Conservation (phyloP, 2,888 invertebrate species). For the Drosophila stalkeri region DNA sequence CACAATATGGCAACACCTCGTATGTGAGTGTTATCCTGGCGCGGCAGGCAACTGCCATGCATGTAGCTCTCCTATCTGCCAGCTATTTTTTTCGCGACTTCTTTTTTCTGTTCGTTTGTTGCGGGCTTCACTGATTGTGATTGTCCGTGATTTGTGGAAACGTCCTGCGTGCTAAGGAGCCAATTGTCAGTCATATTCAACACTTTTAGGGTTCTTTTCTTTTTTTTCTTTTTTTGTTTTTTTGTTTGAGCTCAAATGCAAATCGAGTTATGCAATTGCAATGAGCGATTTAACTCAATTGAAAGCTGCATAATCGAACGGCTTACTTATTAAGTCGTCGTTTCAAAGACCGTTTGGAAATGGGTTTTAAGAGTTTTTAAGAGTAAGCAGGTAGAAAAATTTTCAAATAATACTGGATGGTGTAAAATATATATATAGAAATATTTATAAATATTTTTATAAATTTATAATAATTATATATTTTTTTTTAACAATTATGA, state of each 20-base stretch:
- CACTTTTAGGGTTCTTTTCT: neutral
- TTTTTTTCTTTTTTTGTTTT: neutral
- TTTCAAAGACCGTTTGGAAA: neutral
- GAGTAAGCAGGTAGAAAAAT: no score
- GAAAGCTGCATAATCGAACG: neutral
- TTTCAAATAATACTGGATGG: neutral
- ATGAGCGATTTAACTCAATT: slow-evolving; percentile 3
- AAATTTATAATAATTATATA: no score
- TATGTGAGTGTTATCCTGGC: slow-evolving; percentile 48
- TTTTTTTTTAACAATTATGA: no score
- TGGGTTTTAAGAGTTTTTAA: neutral
- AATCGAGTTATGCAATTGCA: slow-evolving; percentile 17
- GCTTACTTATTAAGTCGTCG: neutral
- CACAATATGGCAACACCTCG: slow-evolving; percentile 60
- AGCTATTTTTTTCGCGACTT: slow-evolving; percentile 38
- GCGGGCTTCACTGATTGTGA: slow-evolving; percentile 50
- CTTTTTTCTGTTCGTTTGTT: slow-evolving; percentile 31
- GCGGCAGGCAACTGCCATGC: slow-evolving; percentile 51
- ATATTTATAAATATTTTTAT: neutral
- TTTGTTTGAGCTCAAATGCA: neutral
- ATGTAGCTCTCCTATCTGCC: slow-evolving; percentile 22
- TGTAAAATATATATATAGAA: neutral
- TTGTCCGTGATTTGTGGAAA: slow-evolving; percentile 72
- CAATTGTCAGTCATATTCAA: slow-evolving; percentile 25
- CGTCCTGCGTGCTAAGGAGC: slow-evolving; percentile 18